A percentile compares a stretch with the other conserved stretches of the same genome.
Evolutionary conservation across 2,797 vertebrate genomes (phyloP).

Genomic region (Arnoldichthys spilopterus): DNA sequence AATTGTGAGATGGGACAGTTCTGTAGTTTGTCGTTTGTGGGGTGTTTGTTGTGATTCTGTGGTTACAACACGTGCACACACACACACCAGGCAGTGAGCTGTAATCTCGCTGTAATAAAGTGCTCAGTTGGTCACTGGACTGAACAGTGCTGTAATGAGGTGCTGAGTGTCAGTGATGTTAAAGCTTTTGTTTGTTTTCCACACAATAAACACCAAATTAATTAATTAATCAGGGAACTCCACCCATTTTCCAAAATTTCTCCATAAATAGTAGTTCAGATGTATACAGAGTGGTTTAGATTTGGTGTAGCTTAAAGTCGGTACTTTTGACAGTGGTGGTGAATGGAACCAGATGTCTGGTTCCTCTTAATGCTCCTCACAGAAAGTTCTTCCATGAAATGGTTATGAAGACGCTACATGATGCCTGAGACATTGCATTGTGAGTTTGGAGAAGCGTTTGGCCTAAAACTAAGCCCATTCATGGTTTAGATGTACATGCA

Average conservation of each 20-base stretch:
- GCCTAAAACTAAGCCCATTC: too few species aligned
- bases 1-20: constrained; percentile 29
- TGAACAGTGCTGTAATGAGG: background rate
- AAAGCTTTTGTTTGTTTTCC: background rate
- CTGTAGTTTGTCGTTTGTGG: constrained; percentile 27
- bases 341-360: background rate
- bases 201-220: background rate
- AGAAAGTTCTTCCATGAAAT: too few species aligned
- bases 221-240: background rate
- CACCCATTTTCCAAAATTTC: too few species aligned
- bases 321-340: background rate
- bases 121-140: background rate
- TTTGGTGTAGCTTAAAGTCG: background rate
- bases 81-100: constrained; percentile 31
- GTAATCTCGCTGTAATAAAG: constrained; percentile 13
- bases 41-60: constrained; percentile 21
- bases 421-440: too few species aligned
- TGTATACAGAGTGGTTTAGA: background rate
- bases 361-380: background rate
- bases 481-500: too few species aligned
- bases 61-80: constrained; percentile 17
- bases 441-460: too few species aligned
- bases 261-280: background rate
- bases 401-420: too few species aligned
- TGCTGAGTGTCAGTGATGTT: too few species aligned